Base-by-base conservation (phyloP, 2,797 vertebrate genomes). In the Xenentodon cancila region DNA sequence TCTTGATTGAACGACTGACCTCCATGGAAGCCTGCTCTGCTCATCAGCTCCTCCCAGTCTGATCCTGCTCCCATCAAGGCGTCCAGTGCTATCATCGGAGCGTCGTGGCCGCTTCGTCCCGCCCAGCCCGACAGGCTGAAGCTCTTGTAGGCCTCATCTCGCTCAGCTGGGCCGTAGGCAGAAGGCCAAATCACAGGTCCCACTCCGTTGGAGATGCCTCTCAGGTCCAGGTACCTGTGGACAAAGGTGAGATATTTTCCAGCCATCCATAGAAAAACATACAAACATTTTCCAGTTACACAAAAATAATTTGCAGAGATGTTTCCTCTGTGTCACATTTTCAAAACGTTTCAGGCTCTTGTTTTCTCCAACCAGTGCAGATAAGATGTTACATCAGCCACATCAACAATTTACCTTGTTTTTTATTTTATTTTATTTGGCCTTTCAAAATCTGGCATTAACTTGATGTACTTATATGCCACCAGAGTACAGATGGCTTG, bases 41-140 rank as follows among this genome's bases (percentile, higher is more conserved):
- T 87, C 77, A 93, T 90, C 53, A 95, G 87, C 64, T 93, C 91
- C 56, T 92, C 90, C 93, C 91, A 93, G 80, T 91, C 75, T 0
- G 70, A 59, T 0, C 89, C 91, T 0, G 92, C 83, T 1, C 82
- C 92, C 65, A 94, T 76, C 45, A 93, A 70, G 0, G 92, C 88
- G 3, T 94, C 92, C 18, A 89, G 73, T 0, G 93, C 93, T 9
- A 93, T 93, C 93, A 95, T 94, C 3, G 93, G 93, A 11, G 92
- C 91, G 3, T 94, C 89, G 0, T 94, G 93, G 16, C 91, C 92
- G 18, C 92, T 91, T 50, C 93, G 83, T 5, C 91, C 93, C 0
- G 89, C 90, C 92, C 94, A 94, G 18, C 92, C 93, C 0, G 88
- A 88, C 63, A 85, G 59, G 71, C 91, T 93, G 72, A 94, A 94